Conservation (phyloP, 2,888 invertebrate species). For the Acrobasis suavella region DNA sequence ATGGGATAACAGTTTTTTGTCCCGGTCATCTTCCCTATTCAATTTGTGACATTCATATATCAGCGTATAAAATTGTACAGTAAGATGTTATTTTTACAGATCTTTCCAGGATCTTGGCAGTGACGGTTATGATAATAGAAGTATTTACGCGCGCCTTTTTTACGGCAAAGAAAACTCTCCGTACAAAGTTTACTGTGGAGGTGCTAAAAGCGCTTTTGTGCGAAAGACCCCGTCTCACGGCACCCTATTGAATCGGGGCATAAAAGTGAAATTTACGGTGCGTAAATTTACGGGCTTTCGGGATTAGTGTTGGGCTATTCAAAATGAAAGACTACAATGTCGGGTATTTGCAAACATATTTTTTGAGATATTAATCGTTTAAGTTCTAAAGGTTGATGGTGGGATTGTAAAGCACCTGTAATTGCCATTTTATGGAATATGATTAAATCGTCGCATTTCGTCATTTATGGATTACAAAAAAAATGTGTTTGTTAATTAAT, state of each 20-base stretch:
- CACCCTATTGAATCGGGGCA: slow-evolving; percentile 57
- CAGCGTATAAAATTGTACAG: slow-evolving; percentile 47
- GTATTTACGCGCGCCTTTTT: slow-evolving; percentile 56
- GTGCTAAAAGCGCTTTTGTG: slow-evolving; percentile 64
- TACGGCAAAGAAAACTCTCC: slow-evolving; percentile 56
- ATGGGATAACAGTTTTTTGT: too few relatives aligned
- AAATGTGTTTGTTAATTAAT: too few relatives aligned
- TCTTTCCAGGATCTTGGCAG: slow-evolving; percentile 17
- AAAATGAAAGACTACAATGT: slow-evolving; percentile 16
- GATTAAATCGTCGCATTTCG: not conserved
- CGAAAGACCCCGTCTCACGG: slow-evolving; percentile 47
- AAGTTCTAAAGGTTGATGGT: not conserved
- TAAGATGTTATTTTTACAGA: slow-evolving; percentile 35
- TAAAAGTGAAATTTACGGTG: slow-evolving; percentile 62
- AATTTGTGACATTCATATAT: slow-evolving; percentile 23
- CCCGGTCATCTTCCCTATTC: too few relatives aligned
- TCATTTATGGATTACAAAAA: not conserved
- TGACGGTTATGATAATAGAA: slow-evolving; percentile 49
- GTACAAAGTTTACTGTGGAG: slow-evolving; percentile 54
- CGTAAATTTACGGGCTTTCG: slow-evolving; percentile 49
- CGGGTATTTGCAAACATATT: slow-evolving; percentile 5
- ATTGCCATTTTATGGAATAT: too few relatives aligned
- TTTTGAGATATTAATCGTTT: not conserved
- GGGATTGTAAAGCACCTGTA: not conserved
- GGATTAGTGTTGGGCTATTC: slow-evolving; percentile 31